phyloP scores from a whole-genome alignment of 2,888 invertebrate genomes.

The Dryococelus australis region DNA sequence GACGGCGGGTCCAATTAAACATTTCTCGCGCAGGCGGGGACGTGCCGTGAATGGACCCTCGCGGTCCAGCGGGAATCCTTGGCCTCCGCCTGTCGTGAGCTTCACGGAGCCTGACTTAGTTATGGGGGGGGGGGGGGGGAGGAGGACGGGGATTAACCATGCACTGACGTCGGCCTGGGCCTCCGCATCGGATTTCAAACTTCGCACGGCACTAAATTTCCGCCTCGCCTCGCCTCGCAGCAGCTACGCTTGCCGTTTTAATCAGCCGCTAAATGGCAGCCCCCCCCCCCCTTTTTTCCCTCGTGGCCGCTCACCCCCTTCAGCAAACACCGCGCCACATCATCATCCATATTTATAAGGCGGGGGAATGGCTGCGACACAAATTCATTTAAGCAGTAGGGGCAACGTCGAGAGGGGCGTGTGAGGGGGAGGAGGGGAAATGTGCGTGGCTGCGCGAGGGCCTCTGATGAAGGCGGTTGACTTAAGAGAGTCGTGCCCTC shows the following conservation, averaged over 20 bases:
- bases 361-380: not conserved
- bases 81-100: no score
- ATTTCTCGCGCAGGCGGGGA: not conserved
- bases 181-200: not conserved
- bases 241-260: not conserved
- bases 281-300: not conserved
- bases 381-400: not conserved
- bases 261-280: constrained; percentile 1
- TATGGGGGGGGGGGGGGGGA: not conserved
- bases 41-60: not conserved
- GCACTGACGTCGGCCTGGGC: not conserved
- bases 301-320: not conserved
- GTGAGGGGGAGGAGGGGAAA: not conserved
- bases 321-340: not conserved
- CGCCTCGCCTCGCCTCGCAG: no score
- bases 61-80: not conserved
- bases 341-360: constrained; percentile 16
- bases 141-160: not conserved
- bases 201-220: not conserved
- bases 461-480: not conserved
- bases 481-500: not conserved
- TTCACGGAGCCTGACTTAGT: no score
- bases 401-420: not conserved
- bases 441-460: no score
- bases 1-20: not conserved